Evolutionary conservation across 37 sponge, comb jelly and placozoan species (phyloP), one percentile per base, ranked within the genome.

Genomic region (Hormiphora californensis): DNA sequence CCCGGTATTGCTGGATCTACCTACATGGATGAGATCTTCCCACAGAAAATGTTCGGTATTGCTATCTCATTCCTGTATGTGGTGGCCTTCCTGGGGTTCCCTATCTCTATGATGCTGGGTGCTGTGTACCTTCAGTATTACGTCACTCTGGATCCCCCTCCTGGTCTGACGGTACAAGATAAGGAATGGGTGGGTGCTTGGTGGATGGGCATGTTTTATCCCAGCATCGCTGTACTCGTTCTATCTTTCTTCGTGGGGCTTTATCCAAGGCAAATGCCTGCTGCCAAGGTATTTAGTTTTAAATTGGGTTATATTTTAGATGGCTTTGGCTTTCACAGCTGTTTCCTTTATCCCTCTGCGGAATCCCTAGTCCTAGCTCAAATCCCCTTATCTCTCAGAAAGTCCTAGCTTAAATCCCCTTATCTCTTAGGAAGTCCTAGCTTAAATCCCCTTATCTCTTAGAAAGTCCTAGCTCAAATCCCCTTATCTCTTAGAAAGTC

Each of bases 141-240:
- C 27, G 81, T 73, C 11, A 73, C 81, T 7, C 38, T 73, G 28
- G 81, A 33, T 25, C 46, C 43, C 8, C 81, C 81, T 0, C 46
- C 9, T 43, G 81, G 81, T 0, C 46, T 73, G 1, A 73, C 81
- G 46, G 3, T 40, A 22, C 15, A 41, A 28, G 43, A 46, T 28
- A 73, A 73, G 81, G 81, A 73, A 28, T 73, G 81, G 81, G 81
- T 73, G 44, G 81, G 81, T 4, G 81, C 81, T 1, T 73, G 81
- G 81, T 73, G 81, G 81, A 27, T 73, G 36, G 81, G 44, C 25
- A 39, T 73, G 81, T 40, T 73, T n/a, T 33, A 43, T 46, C 81
- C 81, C 9, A 46, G 46, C 9, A 33, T 39, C 9, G 81, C 81
- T 11, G 81, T 73, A 11, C 43, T 73, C 22, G 46, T 73, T 22